These are phyloP conservation scores for Pygmarrhopalites habei DNA, from an alignment of 1,140 invertebrate species.

Conservation along the genomic window DNA sequence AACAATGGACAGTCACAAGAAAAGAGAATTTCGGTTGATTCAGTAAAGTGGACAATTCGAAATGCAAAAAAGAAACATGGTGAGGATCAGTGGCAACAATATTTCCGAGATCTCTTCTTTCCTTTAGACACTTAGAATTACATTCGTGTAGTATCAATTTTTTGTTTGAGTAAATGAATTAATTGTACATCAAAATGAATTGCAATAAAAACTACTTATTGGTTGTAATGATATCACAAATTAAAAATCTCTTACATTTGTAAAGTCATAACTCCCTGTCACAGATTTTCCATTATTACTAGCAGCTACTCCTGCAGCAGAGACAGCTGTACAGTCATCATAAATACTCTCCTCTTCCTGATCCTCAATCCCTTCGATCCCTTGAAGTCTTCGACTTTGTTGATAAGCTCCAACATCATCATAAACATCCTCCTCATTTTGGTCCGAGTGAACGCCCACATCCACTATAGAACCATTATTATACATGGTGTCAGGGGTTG, in stretches of 20 bases:
- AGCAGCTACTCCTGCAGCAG: neutral
- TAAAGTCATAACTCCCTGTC: conserved; percentile 36
- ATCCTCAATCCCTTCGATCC: neutral
- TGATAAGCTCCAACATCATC: conserved; percentile 20
- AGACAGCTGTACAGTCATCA: conserved; percentile 33
- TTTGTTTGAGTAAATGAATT: no score
- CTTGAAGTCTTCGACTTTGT: neutral
- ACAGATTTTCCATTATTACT: conserved; percentile 4
- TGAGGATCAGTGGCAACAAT: no score
- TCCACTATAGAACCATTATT: neutral
- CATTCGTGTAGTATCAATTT: no score
- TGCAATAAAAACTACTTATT: no score
- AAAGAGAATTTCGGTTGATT: no score
- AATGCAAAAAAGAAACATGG: no score
- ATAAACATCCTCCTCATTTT: conserved; percentile 20
- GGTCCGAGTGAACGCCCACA: neutral
- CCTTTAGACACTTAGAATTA: no score
- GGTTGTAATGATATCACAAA: no score
- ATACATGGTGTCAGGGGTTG: neutral
- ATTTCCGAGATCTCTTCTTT: no score
- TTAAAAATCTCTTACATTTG: conserved; percentile 19
- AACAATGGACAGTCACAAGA: no score
- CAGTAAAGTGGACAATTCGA: no score
- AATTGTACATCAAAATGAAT: no score
- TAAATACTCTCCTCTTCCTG: conserved; percentile 30